Base-by-base conservation (phyloP, 2,888 invertebrate genomes). In the Drosophila kuntzei region DNA sequence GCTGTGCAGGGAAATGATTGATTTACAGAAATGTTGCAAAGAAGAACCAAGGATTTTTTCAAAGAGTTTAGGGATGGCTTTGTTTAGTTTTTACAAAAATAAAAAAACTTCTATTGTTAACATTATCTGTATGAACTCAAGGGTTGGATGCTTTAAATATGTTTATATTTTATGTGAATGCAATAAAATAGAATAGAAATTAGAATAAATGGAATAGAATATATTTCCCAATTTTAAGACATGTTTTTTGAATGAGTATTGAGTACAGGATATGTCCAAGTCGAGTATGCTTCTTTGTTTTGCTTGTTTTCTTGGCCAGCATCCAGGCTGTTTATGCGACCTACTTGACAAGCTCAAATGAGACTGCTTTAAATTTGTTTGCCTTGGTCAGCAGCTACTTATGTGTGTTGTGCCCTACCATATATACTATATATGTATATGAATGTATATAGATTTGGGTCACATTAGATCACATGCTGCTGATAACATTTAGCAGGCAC, bases 401-500 rank as follows among this genome's bases (percentile, higher is more conserved):
- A 57, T 7, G 7, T 25, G 1, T 41, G 32, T 25, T 41, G 32
- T 25, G 51, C 27, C 41, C 22, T 8, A 34, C 25, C 8, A 11
- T 39, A 22, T 37, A 25, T 25, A 47, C 25, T 34, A 39, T 39
- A 25, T 58, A 14, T 34, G 3, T 29, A 6, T 20, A n/a, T 34
- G 20, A 11, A n/a, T 34, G 16, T 44, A 32, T 34, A 43, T 32
- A 63, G 46, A 88, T 83, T 83, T 80, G 84, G 83, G 89, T 83
- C 83, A 83, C 71, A 88, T 70, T 49, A 88, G 83, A 83, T 83
- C 81, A 44, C 64, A 59, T 39, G 61, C 47, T 51, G 51, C 76
- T 75, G 83, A 83, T 83, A 83, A 68, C 89, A 88, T 83, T 80
- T 71, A 70, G 74, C 63, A 73, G 83, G 51, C 83, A 70, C 80